Evolutionary conservation across 1,140 invertebrate genomes (phyloP).

Genomic region (Eupeodes corollae): DNA sequence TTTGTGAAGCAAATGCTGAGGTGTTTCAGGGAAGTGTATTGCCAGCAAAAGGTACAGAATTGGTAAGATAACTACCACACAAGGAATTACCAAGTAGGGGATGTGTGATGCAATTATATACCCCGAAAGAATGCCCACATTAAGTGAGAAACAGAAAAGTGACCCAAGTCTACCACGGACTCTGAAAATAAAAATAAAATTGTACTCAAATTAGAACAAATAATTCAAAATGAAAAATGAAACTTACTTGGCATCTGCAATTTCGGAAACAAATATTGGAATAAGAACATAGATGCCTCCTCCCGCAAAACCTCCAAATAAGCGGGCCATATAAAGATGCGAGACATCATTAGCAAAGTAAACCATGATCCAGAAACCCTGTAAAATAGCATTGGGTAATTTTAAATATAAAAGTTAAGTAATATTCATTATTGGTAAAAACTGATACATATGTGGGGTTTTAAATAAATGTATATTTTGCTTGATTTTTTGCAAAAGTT

Average conservation of each 20-base stretch:
- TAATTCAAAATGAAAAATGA: not conserved
- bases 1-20: conserved; percentile 18
- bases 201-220: not conserved
- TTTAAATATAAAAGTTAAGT: too few species aligned
- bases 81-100: conserved; percentile 15
- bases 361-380: conserved; percentile 24
- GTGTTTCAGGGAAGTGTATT: conserved; percentile 19
- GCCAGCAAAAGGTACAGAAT: conserved; percentile 13
- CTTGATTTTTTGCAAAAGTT: too few species aligned
- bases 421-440: too few species aligned
- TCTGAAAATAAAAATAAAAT: conserved; percentile 9
- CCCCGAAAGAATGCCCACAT: conserved; percentile 19
- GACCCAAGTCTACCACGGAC: conserved; percentile 24
- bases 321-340: conserved; percentile 30
- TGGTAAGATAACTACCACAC: conserved; percentile 13
- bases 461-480: not conserved
- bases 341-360: conserved; percentile 17
- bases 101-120: conserved; percentile 21
- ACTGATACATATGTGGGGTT: not conserved
- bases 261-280: conserved; percentile 27
- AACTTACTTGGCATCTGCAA: conserved; percentile 28
- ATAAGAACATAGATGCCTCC: conserved; percentile 24
- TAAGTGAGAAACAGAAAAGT: conserved; percentile 20
- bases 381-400: too few species aligned
- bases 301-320: conserved; percentile 31